Base-by-base conservation (phyloP, 2,797 vertebrate species). In the Gymnothorax reevesii region DNA sequence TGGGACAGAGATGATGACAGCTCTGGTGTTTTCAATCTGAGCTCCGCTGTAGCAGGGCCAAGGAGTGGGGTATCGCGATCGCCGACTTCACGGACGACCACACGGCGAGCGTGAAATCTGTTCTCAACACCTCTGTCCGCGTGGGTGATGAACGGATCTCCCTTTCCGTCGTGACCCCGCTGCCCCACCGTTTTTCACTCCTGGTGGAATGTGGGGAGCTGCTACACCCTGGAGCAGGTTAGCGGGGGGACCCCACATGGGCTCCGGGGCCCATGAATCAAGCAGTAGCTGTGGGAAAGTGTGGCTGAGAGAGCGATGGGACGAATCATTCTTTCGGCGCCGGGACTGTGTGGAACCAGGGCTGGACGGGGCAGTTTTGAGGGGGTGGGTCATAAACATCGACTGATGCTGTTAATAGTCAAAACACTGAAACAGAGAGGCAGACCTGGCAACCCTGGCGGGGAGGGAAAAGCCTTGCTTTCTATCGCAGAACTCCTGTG, bases 1-100 rank as follows among this genome's bases (percentile, higher is more conserved):
- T 3, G 71, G 71, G 77, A 62, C 88, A 52, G 85, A 13, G 64
- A 6, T 75, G 82, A 86, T 13, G 54, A 88, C 59, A 59, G 79
- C 49, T 83, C 52, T 59, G 82, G 79, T 84, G 80, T 25, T 57
- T 27, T 13, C 9, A 27, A 59, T 85, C 22, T 77, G 82, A 85
- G 75, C 62, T 69, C 27, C 71, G 62, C 7, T 54, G 59, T 69
- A 1, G 54, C 5, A 49, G 15, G 12, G 75, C 49, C 49, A 1
- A 54, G 22, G 49, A 17, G 4, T 54, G 79, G 13, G 1, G 75
- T 20, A 49, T 52, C 75, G 57, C 57, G 79, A 7, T 54, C 71
- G 86, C 66, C 55, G 83, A 60, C 15, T 64, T 57, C 25, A 12
- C 6, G 77, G 75, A 17, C 60, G 79, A 66, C 75, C 59, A 27